phyloP scores from a whole-genome alignment of 2,888 invertebrate species.

The Tenthredo mesomela region DNA sequence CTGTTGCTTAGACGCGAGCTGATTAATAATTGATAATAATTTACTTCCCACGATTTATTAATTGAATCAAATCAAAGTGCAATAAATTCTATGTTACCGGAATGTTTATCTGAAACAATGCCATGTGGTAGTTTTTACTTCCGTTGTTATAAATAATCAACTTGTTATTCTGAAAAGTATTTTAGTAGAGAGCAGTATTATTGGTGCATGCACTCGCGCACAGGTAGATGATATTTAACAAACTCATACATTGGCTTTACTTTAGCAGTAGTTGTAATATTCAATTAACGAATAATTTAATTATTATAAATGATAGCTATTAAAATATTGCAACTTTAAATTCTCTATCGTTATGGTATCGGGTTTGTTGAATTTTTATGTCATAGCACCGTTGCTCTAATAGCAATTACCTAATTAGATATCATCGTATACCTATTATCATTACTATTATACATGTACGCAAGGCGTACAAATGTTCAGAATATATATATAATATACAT shows the following conservation, averaged over 20 bases:
- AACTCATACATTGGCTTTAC: slow-evolving; percentile 41
- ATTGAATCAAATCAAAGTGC: slow-evolving; percentile 42
- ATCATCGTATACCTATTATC: slow-evolving; percentile 38
- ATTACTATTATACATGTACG: slow-evolving; percentile 26
- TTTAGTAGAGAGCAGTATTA: slow-evolving; percentile 45
- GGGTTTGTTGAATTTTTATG: slow-evolving; percentile 51
- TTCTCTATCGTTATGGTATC: slow-evolving; percentile 46
- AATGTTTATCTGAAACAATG: slow-evolving; percentile 51
- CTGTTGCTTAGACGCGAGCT: slow-evolving; percentile 30
- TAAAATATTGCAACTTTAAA: slow-evolving; percentile 33
- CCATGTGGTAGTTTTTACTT: slow-evolving; percentile 46
- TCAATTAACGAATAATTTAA: slow-evolving; percentile 13
- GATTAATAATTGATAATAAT: slow-evolving; percentile 20
- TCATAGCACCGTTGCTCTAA: slow-evolving; percentile 37
- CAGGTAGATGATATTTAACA: background rate
- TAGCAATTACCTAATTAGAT: slow-evolving; percentile 36
- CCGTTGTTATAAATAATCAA: slow-evolving; percentile 22
- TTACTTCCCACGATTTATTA: slow-evolving; percentile 7
- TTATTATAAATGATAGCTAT: slow-evolving; percentile 36
- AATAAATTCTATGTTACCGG: slow-evolving; percentile 46
- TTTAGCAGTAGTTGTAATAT: background rate
- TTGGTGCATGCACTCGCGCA: slow-evolving; percentile 41
- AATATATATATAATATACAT: slow-evolving; percentile 30
- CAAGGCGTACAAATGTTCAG: slow-evolving; percentile 23
- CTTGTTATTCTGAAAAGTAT: slow-evolving; percentile 38